Percentiles rank a stretch among this genome's conserved stretches.
Evolutionary conservation across 2,113 vertebrate genomes (phyloP).

Genomic region (Holacanthus passer): DNA sequence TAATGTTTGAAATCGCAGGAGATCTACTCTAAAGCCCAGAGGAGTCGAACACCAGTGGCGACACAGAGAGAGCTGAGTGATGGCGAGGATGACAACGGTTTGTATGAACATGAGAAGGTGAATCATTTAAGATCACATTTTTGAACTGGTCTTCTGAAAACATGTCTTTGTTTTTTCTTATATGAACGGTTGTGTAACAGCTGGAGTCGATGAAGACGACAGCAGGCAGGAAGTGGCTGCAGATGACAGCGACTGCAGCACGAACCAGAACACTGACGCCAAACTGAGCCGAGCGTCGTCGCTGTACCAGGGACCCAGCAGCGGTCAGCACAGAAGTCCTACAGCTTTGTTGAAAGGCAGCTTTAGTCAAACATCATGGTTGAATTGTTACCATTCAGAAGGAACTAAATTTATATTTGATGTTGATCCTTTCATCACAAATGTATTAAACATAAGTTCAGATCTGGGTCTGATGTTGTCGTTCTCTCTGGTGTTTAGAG

Average conservation of each 20-base stretch:
- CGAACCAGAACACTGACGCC: slow-evolving; percentile 82
- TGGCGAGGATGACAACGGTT: slow-evolving; percentile 27
- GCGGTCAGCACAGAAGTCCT: slow-evolving; percentile 16
- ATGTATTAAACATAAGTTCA: too few species aligned
- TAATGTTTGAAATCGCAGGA: slow-evolving; percentile 37
- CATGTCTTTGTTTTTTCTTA: not conserved
- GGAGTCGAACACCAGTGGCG: not conserved
- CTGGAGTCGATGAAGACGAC: not conserved
- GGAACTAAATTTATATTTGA: not conserved
- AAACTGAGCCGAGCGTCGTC: slow-evolving; percentile 84
- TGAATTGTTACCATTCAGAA: not conserved
- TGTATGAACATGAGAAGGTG: not conserved
- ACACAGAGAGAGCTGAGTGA: not conserved
- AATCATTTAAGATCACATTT: not conserved
- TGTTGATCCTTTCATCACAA: not conserved
- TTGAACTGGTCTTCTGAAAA: not conserved
- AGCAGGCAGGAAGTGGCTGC: slow-evolving; percentile 43
- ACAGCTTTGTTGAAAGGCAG: not conserved
- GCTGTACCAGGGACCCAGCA: slow-evolving; percentile 9
- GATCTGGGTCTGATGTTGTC: not conserved
- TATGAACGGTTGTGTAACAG: not conserved
- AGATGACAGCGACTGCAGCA: slow-evolving; percentile 81
- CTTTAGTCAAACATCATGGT: not conserved
- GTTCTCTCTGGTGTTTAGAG: slow-evolving; percentile 63
- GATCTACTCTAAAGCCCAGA: slow-evolving; percentile 59